Base-by-base conservation (phyloP, 2,797 vertebrate species). In the Labroides dimidiatus region DNA sequence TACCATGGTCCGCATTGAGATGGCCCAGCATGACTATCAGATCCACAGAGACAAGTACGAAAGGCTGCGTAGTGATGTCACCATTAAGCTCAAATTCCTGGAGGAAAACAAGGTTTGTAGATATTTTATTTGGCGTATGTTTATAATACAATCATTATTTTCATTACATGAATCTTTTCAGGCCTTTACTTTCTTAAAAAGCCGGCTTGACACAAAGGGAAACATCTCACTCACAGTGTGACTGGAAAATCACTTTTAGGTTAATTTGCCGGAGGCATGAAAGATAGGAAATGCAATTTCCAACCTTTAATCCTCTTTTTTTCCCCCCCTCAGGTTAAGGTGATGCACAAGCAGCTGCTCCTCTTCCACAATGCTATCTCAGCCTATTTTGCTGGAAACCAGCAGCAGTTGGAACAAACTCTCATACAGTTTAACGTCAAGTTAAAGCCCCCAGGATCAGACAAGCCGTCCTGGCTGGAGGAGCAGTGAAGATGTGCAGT, bases 301-400 rank as follows among this genome's bases (percentile, higher is more conserved):
- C 30, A 60, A 75, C 41, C 44, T 36, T 50, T 50, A 10, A 79
- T 33, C 39, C 24, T 4, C 24, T 64, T n/a, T 48, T 56, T 3
- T n/a, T 45, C 37, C 68, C 10, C 42, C 37, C 68, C 10, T 14
- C 87, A 98, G 97, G 96, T 99, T 82, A 99, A 99, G 80, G 98
- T 99, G 93, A 99, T 99, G 98, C 97, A 98, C 92, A 99, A 99
- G 89, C 98, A 99, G 90, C 94, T 99, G 72, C 96, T 99, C 23
- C 96, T 99, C 78, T 99, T 99, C 94, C 98, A 99, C 75, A 99
- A 99, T 0, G 98, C 98, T 10, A 95, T 99, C 93, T 99, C 98
- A 0, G 96, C 97, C 15, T 99, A 99, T 91, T 99, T 99, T 69
- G 98, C 98, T 6, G 98, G 98, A 75, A 99, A 99, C 94, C 98